Base-by-base conservation (phyloP, 2,888 invertebrate genomes). In the Spisula solida region DNA sequence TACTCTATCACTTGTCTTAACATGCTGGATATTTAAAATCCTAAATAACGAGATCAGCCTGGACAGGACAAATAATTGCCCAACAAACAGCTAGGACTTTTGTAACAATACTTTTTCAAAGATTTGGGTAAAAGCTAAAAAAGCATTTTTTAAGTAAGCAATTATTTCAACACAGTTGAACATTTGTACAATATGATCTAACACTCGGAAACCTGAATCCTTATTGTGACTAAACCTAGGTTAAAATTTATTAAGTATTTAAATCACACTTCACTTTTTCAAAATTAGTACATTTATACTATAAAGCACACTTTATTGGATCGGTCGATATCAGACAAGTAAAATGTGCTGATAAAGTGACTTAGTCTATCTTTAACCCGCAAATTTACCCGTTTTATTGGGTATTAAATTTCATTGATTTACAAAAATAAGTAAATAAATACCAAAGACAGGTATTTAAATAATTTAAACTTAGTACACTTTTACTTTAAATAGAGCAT, bases 401-500 rank as follows among this genome's bases (percentile, higher is more conserved):
- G 56, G 18, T 56, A n/a, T n/a, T n/a, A 56, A 56, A 56, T 56
- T 56, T n/a, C 18, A 56, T 56, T 56, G 56, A n/a, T 56, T 56
- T 56, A 56, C 56, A 56, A 56, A 56, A 20, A n/a, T n/a, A n/a
- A 56, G 56, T 56, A 56, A 56, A 56, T 20, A 56, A 56, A 56
- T 20, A 56, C 56, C 4, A 20, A 6, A n/a, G 20, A 56, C 18
- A 56, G 56, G 56, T 56, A 20, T 56, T 56, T 56, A 56, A 56
- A 56, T 56, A 0, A 56, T 56, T 56, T 56, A 20, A 56, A 20
- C 56, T 20, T 6, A 0, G 56, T 56, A 56, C 20, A 56, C 18
- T 20, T 10, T 56, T 1, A 20, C n/a, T 56, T 56, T 56, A 18
- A 56, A n/a, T 56, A 20, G n/a, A 56, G 20, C 18, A 10, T 56